phyloP scores from a whole-genome alignment of 2,113 vertebrate genomes.

The Calonectris borealis region DNA sequence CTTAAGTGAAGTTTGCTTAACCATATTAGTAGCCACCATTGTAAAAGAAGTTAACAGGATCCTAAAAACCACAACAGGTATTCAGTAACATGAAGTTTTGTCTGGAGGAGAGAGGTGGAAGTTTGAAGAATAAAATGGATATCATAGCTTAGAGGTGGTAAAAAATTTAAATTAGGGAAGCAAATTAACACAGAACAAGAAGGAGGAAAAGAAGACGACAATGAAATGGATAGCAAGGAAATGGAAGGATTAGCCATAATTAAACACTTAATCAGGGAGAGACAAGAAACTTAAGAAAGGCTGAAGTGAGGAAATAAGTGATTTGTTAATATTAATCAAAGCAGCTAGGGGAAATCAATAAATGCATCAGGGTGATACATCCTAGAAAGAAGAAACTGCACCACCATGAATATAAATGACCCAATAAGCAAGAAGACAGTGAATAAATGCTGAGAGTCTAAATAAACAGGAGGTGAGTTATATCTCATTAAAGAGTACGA shows the following conservation, averaged over 20 bases:
- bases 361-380: not conserved
- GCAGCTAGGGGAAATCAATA: not conserved
- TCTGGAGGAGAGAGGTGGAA: not conserved
- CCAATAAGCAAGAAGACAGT: not conserved
- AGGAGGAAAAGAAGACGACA: not conserved
- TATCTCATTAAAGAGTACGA: not conserved
- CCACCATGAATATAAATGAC: not conserved
- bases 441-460: not conserved
- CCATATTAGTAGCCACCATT: not conserved
- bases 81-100: not conserved
- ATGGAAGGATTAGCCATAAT: not conserved
- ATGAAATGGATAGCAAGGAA: not conserved
- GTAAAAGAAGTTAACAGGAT: not conserved
- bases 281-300: not conserved
- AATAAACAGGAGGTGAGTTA: not conserved
- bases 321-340: slow-evolving; percentile 11
- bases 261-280: not conserved
- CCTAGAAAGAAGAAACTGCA: not conserved
- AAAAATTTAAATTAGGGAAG: not conserved
- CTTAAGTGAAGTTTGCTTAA: not conserved
- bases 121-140: not conserved
- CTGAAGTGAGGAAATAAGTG: not conserved
- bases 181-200: not conserved
- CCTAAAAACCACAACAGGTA: not conserved
- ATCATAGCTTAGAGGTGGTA: not conserved